Conservation (phyloP, 2,797 vertebrate species). For the Sternotherus odoratus region DNA sequence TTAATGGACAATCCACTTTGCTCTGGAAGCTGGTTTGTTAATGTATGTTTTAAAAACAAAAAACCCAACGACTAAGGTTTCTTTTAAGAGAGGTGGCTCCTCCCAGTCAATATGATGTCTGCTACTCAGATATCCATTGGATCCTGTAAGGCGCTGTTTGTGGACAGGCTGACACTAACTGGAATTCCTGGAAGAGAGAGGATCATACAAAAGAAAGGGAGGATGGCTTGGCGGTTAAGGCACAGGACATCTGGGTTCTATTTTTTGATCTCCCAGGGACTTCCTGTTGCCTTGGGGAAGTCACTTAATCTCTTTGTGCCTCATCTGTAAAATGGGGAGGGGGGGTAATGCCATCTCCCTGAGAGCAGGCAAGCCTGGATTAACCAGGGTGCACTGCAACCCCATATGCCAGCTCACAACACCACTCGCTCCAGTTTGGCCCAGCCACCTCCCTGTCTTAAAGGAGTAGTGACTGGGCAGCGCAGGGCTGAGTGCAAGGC, state of each 20-base stretch:
- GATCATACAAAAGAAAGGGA: conserved; percentile 68
- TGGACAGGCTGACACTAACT: conserved; percentile 34
- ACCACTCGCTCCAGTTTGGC: neutral
- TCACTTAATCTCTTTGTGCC: neutral
- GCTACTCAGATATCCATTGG: conserved; percentile 13
- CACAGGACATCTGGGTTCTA: conserved; percentile 67
- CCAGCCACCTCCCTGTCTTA: neutral
- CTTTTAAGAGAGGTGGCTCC: neutral
- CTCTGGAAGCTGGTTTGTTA: neutral
- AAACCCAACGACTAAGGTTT: neutral
- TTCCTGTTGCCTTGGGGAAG: conserved; percentile 66
- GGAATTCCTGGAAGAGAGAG: conserved; percentile 64
- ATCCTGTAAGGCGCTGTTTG: neutral
- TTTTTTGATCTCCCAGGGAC: conserved; percentile 71
- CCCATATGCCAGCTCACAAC: neutral
- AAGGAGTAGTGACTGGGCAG: neutral
- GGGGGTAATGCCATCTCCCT: neutral
- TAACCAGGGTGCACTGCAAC: neutral
- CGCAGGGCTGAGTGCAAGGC: too few relatives aligned
- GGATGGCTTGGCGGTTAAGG: conserved; percentile 66
- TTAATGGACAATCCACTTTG: neutral
- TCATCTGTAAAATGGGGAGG: neutral
- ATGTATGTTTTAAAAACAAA: neutral
- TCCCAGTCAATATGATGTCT: conserved; percentile 4
- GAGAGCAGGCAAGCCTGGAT: neutral